Percentiles rank a stretch among this genome's conserved stretches.
These are phyloP conservation scores for Picus viridis DNA, from an alignment of 2,797 vertebrate genomes.

Conservation along the genomic window DNA sequence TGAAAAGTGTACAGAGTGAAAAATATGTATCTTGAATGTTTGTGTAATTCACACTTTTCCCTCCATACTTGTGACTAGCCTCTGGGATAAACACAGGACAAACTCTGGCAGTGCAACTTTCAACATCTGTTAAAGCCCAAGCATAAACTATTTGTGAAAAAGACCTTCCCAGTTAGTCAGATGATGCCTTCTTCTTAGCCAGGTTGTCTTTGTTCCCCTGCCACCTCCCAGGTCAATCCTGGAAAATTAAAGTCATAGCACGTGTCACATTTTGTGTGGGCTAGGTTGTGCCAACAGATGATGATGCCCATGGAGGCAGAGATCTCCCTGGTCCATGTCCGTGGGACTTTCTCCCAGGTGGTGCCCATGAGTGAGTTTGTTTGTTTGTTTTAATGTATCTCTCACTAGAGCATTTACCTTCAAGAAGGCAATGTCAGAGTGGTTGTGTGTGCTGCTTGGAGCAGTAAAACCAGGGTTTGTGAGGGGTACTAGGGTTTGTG, in stretches of 20 bases:
- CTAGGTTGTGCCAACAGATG: background rate
- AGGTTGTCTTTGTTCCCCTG: background rate
- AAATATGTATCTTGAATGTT: conserved; percentile 49
- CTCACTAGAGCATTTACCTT: background rate
- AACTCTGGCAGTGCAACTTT: background rate
- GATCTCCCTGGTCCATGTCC: background rate
- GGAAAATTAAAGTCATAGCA: background rate
- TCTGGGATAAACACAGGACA: background rate
- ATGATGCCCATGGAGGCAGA: background rate
- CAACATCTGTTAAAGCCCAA: background rate
- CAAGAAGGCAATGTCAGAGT: background rate
- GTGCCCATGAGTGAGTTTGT: background rate
- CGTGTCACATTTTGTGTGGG: accelerated
- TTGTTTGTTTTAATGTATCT: background rate
- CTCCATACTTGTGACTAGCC: background rate
- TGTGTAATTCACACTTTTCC: conserved; percentile 26
- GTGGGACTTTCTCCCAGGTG: background rate
- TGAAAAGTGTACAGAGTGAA: conserved; percentile 35
- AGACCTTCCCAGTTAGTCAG: background rate
- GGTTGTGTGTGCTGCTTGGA: background rate
- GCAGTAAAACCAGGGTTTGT: background rate
- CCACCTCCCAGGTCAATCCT: background rate
- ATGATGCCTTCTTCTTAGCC: background rate
- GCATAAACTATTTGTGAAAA: background rate
- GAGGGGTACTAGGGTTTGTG: background rate